phyloP scores from a whole-genome alignment of 2,113 vertebrate species.

The Junco hyemalis region DNA sequence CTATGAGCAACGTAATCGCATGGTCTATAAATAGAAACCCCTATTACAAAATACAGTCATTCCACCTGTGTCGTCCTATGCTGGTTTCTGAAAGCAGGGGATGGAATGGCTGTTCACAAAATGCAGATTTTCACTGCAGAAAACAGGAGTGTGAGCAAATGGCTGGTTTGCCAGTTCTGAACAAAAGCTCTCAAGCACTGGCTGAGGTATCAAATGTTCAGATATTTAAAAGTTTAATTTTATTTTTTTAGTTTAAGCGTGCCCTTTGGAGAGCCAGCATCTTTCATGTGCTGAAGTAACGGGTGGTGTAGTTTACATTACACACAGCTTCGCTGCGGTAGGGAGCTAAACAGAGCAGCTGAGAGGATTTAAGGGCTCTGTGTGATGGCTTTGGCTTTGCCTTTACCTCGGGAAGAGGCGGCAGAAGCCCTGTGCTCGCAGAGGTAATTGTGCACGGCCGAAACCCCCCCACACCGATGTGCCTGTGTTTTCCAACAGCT shows the following conservation, averaged over 20 bases:
- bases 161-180: not conserved
- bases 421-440: not conserved
- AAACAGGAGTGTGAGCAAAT: not conserved
- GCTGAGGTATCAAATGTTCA: not conserved
- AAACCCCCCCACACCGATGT: constrained; percentile 38
- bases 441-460: not conserved
- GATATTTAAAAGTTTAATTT: not conserved
- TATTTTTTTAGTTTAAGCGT: not conserved
- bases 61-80: not conserved
- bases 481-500: constrained; percentile 83
- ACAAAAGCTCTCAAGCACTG: not conserved
- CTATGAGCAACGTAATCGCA: not conserved
- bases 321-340: not conserved
- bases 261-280: not conserved
- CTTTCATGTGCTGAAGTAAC: not conserved
- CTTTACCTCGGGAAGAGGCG: not conserved
- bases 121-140: not conserved
- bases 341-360: not conserved
- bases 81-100: not conserved
- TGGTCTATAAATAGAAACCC: not conserved
- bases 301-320: not conserved
- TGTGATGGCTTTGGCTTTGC: not conserved
- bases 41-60: not conserved
- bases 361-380: not conserved
- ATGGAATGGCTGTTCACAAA: not conserved